Evolutionary conservation across 2,113 vertebrate genomes (phyloP).

Genomic region (Corapipo altera): DNA sequence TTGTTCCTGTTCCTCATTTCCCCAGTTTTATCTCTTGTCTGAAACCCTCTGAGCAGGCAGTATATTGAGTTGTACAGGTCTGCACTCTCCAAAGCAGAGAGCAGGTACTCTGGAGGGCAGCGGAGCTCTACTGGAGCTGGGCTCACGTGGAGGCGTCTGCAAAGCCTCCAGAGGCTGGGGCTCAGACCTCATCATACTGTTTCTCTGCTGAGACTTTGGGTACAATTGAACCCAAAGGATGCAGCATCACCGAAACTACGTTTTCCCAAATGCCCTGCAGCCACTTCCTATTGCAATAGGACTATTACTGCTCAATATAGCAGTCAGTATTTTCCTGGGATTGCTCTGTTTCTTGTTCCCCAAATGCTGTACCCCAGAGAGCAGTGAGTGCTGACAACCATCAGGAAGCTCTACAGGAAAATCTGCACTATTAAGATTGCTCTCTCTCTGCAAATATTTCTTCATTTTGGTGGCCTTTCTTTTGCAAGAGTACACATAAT

Average conservation of each 20-base stretch:
- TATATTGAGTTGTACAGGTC: neutral
- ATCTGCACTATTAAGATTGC: neutral
- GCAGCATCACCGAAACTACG: neutral
- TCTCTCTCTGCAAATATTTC: neutral
- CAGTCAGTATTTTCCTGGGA: neutral
- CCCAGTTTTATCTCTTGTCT: neutral
- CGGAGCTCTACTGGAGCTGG: neutral
- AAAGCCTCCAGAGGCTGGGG: neutral
- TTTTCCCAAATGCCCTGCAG: neutral
- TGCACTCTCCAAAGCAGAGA: neutral
- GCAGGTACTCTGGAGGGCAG: too few species aligned
- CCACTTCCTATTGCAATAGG: neutral
- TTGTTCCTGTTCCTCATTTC: neutral
- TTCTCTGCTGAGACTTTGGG: neutral
- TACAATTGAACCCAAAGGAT: neutral
- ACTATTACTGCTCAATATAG: accelerated
- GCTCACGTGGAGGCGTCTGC: neutral
- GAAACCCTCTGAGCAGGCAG: neutral
- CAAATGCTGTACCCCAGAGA: neutral
- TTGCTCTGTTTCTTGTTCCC: neutral
- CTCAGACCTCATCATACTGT: neutral
- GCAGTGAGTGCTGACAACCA: neutral
- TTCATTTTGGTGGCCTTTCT: neutral
- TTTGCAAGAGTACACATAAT: neutral
- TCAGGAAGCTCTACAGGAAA: neutral